phyloP scores from a whole-genome alignment of 2,113 vertebrate genomes.

The Crotophaga sulcirostris region DNA sequence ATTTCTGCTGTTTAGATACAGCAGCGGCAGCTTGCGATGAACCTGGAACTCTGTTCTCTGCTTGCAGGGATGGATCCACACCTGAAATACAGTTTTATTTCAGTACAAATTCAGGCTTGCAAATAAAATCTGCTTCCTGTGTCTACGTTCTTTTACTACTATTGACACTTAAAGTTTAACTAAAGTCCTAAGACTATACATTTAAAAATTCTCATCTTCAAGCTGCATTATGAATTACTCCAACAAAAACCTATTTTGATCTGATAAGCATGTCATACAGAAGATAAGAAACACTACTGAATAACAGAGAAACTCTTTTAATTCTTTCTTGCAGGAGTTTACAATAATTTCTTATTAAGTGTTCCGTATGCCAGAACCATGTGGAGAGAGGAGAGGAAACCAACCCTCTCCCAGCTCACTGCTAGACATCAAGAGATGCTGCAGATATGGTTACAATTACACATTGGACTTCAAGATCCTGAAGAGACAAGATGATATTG shows the following conservation, averaged over 20 bases:
- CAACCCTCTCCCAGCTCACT: not conserved
- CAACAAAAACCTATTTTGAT: not conserved
- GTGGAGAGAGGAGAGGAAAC: not conserved
- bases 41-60: slow-evolving; percentile 82
- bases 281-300: not conserved
- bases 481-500: not conserved
- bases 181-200: not conserved
- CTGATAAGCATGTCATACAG: not conserved
- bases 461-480: not conserved
- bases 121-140: not conserved
- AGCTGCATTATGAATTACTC: not conserved
- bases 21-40: slow-evolving; percentile 74
- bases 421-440: not conserved
- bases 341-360: not conserved
- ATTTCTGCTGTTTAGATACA: slow-evolving; percentile 82
- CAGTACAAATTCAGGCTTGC: not conserved
- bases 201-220: not conserved
- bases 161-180: not conserved
- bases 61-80: slow-evolving; percentile 89
- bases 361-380: not conserved
- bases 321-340: not conserved
- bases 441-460: not conserved
- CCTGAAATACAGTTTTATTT: slow-evolving; percentile 75
- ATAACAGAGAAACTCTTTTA: not conserved
- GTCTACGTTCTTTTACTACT: rapidly evolving